phyloP scores from a whole-genome alignment of 2,113 vertebrate species.

The Vidua macroura region DNA sequence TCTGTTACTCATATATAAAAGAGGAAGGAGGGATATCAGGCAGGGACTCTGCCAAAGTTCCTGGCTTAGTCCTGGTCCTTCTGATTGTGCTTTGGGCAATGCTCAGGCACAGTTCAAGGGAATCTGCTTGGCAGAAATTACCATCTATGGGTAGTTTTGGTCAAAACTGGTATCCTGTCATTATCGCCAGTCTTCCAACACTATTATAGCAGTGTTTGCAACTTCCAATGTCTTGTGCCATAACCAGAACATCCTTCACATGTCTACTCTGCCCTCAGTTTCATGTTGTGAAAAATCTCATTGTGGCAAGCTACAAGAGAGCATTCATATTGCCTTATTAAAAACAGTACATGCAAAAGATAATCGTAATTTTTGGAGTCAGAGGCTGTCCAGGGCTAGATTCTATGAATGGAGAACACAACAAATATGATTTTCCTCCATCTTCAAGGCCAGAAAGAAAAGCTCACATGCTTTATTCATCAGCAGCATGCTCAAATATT shows the following conservation, averaged over 20 bases:
- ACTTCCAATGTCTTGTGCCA: not conserved
- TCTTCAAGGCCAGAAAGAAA: not conserved
- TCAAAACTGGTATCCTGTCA: not conserved
- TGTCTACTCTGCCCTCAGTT: not conserved
- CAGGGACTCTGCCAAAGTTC: not conserved
- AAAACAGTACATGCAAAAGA: not conserved
- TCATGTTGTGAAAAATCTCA: not conserved
- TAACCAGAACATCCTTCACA: not conserved
- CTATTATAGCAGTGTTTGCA: not conserved
- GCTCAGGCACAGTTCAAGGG: not conserved
- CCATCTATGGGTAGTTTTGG: not conserved
- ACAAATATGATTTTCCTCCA: not conserved
- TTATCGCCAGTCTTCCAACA: not conserved
- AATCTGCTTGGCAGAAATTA: not conserved
- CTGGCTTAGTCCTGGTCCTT: not conserved
- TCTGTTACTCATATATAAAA: not conserved
- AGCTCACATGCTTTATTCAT: not conserved
- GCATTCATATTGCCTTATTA: not conserved
- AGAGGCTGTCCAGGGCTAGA: not conserved
- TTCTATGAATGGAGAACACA: not conserved
- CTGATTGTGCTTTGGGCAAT: not conserved
- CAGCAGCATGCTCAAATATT: not conserved
- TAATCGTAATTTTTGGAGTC: not conserved
- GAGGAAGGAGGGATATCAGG: not conserved
- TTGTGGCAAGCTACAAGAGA: not conserved